These are phyloP conservation scores for Hypena proboscidalis DNA, from an alignment of 2,888 invertebrate species.

Conservation along the genomic window DNA sequence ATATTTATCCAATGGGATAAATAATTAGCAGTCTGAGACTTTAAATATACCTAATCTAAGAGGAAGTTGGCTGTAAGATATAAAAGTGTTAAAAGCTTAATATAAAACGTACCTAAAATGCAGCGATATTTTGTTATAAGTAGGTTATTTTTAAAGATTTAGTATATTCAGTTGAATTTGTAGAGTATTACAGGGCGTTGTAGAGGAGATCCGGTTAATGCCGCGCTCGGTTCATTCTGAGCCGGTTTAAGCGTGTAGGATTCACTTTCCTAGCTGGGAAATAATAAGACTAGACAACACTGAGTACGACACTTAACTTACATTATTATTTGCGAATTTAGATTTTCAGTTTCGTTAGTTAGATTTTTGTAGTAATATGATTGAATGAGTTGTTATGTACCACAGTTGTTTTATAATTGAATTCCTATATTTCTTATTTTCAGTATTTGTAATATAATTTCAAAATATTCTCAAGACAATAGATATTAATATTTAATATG, in stretches of 20 bases:
- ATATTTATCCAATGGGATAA: no score
- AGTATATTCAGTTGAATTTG: slow-evolving; percentile 47
- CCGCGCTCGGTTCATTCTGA: slow-evolving; percentile 55
- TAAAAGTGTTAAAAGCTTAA: slow-evolving; percentile 9
- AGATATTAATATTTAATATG: no score
- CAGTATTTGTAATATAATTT: no score
- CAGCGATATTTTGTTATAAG: slow-evolving; percentile 24
- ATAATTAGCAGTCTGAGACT: no score
- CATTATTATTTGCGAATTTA: slow-evolving; percentile 26
- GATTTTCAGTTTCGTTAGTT: slow-evolving; percentile 8
- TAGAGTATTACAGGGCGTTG: slow-evolving; percentile 53
- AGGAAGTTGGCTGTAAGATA: not conserved
- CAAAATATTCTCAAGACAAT: no score
- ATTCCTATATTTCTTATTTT: no score
- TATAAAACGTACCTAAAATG: slow-evolving; percentile 9
- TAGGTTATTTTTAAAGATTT: slow-evolving; percentile 45
- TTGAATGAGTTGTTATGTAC: no score
- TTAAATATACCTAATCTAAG: no score
- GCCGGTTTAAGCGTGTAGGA: slow-evolving; percentile 59
- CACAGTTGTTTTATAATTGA: no score
- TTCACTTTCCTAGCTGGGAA: slow-evolving; percentile 51
- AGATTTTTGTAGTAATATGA: not conserved
- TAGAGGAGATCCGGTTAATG: slow-evolving; percentile 58
- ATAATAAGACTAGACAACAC: slow-evolving; percentile 51
- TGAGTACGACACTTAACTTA: slow-evolving; percentile 36